phyloP scores from a whole-genome alignment of 2,113 vertebrate species.

The Tapirus terrestris region DNA sequence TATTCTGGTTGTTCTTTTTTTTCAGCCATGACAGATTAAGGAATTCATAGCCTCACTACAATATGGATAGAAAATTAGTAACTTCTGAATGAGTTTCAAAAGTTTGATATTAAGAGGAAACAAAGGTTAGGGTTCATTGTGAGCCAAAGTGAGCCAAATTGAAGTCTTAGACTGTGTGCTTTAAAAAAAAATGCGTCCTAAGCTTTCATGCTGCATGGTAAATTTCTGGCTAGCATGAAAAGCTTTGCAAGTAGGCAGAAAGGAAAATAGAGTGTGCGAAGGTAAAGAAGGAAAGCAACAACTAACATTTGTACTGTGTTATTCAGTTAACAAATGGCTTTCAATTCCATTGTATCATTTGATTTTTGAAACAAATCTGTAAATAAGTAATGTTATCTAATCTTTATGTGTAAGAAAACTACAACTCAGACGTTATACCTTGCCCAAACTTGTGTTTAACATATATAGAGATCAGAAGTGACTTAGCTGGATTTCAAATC shows the following conservation, averaged over 20 bases:
- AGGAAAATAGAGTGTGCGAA: neutral
- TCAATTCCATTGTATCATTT: neutral
- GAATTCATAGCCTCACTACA: neutral
- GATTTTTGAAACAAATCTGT: neutral
- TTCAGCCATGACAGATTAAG: neutral
- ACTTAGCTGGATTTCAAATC: neutral
- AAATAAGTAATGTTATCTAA: neutral
- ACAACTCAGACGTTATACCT: neutral
- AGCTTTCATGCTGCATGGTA: neutral
- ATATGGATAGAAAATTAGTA: neutral
- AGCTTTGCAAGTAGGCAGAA: neutral
- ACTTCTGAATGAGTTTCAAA: neutral
- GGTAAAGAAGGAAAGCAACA: neutral
- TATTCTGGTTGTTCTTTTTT: neutral
- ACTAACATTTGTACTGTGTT: neutral
- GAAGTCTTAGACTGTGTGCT: neutral
- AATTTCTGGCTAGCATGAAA: neutral
- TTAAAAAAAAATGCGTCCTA: neutral
- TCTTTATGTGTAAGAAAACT: neutral
- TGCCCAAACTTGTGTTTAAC: neutral
- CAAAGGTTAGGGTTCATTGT: neutral
- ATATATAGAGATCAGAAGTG: neutral
- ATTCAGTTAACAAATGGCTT: neutral
- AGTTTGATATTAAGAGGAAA: neutral
- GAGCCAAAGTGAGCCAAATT: neutral